These are phyloP conservation scores for Smittia sp. DNA, from an alignment of 2,888 invertebrate genomes.

Conservation along the genomic window DNA sequence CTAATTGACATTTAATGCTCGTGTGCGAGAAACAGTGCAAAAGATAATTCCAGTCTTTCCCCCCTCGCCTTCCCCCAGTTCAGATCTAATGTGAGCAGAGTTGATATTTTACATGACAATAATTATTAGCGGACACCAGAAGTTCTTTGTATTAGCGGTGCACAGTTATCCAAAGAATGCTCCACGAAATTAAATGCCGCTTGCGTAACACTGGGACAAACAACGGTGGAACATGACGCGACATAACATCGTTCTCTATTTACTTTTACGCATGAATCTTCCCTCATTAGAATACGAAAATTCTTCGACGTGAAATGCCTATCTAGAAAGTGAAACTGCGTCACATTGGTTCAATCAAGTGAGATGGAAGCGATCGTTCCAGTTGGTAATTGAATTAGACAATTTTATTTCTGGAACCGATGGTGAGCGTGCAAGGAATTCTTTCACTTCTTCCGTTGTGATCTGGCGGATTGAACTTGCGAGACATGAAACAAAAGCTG, in stretches of 20 bases:
- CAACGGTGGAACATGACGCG: not conserved
- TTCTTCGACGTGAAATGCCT: not conserved
- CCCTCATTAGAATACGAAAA: not conserved
- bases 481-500: not conserved
- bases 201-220: not conserved
- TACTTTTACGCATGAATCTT: too few relatives aligned
- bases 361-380: not conserved
- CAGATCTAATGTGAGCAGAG: conserved; percentile 1
- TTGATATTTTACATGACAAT: conserved; percentile 27
- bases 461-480: conserved; percentile 16
- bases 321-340: not conserved
- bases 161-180: conserved; percentile 35
- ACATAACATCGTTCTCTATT: not conserved
- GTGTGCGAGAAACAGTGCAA: conserved; percentile 17
- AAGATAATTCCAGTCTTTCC: not conserved
- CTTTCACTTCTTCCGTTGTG: conserved; percentile 27
- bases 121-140: conserved; percentile 25
- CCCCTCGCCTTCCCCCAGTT: not conserved
- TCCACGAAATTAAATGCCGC: not conserved
- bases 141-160: too few relatives aligned
- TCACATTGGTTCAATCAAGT: too few relatives aligned
- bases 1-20: conserved; percentile 33
- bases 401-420: not conserved
- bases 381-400: not conserved
- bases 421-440: not conserved